phyloP scores from a whole-genome alignment of 1,140 invertebrate species.

The Panulirus ornatus region DNA sequence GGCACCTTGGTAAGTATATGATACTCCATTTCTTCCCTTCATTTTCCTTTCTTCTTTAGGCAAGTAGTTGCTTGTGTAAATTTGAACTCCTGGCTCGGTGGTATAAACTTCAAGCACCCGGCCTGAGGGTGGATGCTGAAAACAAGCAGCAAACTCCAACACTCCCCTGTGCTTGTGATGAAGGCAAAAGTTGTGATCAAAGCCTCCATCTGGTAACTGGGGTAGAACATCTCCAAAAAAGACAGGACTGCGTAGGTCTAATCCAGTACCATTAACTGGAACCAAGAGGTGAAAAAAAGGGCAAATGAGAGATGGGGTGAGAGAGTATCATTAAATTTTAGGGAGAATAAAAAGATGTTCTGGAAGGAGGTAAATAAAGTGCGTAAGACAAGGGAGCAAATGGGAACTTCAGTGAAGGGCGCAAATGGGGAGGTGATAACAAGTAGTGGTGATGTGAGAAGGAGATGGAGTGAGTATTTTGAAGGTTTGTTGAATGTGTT shows the following conservation, averaged over 20 bases:
- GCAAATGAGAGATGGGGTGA: too few relatives aligned
- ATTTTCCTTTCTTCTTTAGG: constrained; percentile 80
- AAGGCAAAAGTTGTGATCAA: constrained; percentile 88
- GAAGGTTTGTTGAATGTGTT: too few relatives aligned
- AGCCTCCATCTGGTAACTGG: constrained; percentile 81
- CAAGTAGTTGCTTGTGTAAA: constrained; percentile 91
- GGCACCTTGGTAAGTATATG: constrained; percentile 88
- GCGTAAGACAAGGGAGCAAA: too few relatives aligned
- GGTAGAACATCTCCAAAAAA: constrained; percentile 80
- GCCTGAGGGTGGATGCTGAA: constrained; percentile 66
- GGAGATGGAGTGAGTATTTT: too few relatives aligned
- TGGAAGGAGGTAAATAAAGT: too few relatives aligned
- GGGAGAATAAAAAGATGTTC: too few relatives aligned
- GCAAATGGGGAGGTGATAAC: too few relatives aligned
- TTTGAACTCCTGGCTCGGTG: constrained; percentile 93
- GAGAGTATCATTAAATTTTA: too few relatives aligned
- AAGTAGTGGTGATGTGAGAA: too few relatives aligned
- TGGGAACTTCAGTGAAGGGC: too few relatives aligned
- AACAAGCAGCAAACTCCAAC: constrained; percentile 55
- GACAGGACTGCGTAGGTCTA: constrained; percentile 84
- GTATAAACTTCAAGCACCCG: constrained; percentile 87
- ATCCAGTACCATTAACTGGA: constrained; percentile 83
- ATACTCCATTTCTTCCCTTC: constrained; percentile 84
- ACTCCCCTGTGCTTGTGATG: constrained; percentile 75
- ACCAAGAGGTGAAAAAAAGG: too few relatives aligned